A percentile compares a stretch with the other conserved stretches of the same genome.
Evolutionary conservation across 1,140 invertebrate genomes (phyloP).

Genomic region (Leptinotarsa undecemlineata): DNA sequence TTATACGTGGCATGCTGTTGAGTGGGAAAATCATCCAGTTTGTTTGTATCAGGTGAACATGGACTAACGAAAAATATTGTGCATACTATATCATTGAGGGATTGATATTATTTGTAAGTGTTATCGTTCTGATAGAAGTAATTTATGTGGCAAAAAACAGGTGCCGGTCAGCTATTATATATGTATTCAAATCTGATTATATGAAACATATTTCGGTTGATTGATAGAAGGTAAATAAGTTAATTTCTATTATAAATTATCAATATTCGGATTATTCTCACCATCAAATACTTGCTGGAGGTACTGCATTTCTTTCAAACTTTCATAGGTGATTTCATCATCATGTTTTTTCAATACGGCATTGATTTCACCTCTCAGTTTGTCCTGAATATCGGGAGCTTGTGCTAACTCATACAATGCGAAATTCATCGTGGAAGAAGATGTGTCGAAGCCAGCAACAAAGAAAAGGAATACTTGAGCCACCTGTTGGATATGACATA

Average conservation of each 20-base stretch:
- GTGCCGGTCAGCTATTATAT: no score
- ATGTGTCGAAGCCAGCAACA: conserved; percentile 61
- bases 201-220: no score
- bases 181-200: no score
- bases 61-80: no score
- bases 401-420: conserved; percentile 58
- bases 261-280: conserved; percentile 30
- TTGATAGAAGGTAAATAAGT: no score
- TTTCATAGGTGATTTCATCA: conserved; percentile 61
- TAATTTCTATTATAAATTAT: background rate
- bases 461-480: conserved; percentile 49
- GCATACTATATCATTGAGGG: no score
- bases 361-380: conserved; percentile 57
- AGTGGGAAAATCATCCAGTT: no score
- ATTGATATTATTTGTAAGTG: no score
- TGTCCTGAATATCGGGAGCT: conserved; percentile 58
- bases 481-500: background rate
- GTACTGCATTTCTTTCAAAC: conserved; percentile 62
- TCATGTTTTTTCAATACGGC: conserved; percentile 56
- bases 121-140: no score
- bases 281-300: conserved; percentile 60
- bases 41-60: no score
- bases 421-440: conserved; percentile 57
- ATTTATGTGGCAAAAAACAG: no score
- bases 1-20: no score